phyloP scores from a whole-genome alignment of 2,797 vertebrate species.

The Furcifer pardalis region DNA sequence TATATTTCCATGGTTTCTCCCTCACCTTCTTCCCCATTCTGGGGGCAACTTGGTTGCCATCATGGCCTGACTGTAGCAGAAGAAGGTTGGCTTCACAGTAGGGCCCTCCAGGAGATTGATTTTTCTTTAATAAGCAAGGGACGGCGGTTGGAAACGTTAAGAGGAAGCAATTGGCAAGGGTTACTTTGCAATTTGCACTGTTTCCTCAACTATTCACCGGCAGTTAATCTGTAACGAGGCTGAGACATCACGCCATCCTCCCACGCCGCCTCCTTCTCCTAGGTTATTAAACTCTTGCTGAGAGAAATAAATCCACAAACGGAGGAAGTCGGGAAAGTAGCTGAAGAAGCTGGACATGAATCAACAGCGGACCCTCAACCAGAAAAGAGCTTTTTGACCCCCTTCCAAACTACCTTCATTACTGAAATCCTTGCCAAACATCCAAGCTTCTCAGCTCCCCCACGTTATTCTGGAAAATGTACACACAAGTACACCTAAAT shows the following conservation, averaged over 20 bases:
- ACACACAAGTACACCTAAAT: not conserved
- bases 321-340: not conserved
- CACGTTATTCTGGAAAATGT: not conserved
- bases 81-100: not conserved
- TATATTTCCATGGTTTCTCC: too few species aligned
- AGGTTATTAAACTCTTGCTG: not conserved
- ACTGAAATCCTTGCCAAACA: not conserved
- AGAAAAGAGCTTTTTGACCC: not conserved
- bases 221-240: conserved; percentile 65
- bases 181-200: conserved; percentile 43
- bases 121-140: not conserved
- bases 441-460: not conserved
- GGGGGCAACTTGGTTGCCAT: not conserved
- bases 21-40: not conserved
- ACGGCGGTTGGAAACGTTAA: too few species aligned
- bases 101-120: not conserved
- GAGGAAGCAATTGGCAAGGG: conserved; percentile 47
- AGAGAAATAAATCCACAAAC: conserved; percentile 28
- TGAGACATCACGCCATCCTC: conserved; percentile 15
- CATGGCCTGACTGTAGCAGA: not conserved
- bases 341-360: not conserved
- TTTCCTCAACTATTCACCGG: conserved; percentile 42
- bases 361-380: not conserved
- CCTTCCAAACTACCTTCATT: not conserved
- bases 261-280: conserved; percentile 1